Evolutionary conservation across 2,797 vertebrate genomes (phyloP).

Genomic region (Paramormyrops hopkinsi): DNA sequence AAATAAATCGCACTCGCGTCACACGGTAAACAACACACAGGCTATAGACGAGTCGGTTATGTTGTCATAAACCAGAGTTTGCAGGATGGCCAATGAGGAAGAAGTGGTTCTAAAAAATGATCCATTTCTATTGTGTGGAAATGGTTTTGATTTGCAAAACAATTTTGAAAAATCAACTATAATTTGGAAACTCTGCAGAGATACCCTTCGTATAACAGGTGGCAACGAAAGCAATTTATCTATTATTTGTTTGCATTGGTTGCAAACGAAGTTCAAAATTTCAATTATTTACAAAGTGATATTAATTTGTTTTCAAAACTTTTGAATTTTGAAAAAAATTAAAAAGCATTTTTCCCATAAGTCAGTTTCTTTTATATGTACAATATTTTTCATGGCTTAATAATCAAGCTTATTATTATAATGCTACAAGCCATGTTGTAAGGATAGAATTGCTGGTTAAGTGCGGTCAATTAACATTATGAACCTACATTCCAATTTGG

Average conservation of each 20-base stretch:
- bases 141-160: background rate
- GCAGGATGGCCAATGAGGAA: background rate
- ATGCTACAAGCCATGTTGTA: background rate
- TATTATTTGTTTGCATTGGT: background rate
- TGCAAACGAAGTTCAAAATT: background rate
- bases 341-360: background rate
- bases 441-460: background rate
- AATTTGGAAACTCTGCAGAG: background rate
- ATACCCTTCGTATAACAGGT: background rate
- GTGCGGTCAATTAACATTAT: background rate
- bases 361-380: background rate
- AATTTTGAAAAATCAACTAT: background rate
- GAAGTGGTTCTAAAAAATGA: background rate
- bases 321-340: background rate
- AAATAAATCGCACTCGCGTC: background rate
- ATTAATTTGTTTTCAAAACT: background rate
- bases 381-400: background rate
- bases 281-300: background rate
- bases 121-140: background rate
- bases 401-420: background rate
- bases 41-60: background rate
- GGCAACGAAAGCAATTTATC: background rate
- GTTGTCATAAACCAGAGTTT: background rate
- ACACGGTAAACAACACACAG: background rate
- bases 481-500: background rate